A percentile compares a stretch with the other conserved stretches of the same genome.
phyloP scores from a whole-genome alignment of 2,113 vertebrate genomes.

The Notarius quadriscutis region DNA sequence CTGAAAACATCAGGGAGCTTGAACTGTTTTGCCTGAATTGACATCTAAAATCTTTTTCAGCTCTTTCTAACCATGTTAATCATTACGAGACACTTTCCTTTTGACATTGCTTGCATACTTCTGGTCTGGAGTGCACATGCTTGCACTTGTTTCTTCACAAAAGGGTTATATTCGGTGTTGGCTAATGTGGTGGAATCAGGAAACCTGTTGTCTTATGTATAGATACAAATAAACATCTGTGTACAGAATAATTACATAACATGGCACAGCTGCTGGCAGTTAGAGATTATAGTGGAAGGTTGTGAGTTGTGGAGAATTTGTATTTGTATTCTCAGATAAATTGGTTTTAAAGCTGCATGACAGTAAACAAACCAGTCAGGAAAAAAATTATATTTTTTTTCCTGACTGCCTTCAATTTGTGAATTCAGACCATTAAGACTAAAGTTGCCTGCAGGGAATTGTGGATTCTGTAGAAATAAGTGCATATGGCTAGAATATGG shows the following conservation, averaged over 20 bases:
- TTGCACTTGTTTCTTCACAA: background rate
- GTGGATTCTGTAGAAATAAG: background rate
- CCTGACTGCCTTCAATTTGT: background rate
- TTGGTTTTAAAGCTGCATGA: constrained; percentile 13
- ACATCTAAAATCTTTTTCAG: background rate
- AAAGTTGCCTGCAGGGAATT: background rate
- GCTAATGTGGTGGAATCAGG: background rate
- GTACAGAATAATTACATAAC: constrained; percentile 47
- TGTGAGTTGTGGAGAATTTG: constrained; percentile 28
- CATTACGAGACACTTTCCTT: background rate
- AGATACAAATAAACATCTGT: constrained; percentile 25
- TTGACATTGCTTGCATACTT: background rate
- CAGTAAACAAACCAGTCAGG: constrained; percentile 2
- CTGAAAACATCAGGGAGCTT: background rate
- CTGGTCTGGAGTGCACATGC: background rate
- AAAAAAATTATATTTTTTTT: background rate
- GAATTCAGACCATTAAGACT: background rate
- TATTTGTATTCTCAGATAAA: constrained; percentile 31
- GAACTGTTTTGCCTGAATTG: background rate
- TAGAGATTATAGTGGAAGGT: constrained; percentile 48
- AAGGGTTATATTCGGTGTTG: background rate
- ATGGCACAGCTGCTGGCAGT: constrained; percentile 43
- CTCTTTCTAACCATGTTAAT: background rate
- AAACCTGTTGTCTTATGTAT: constrained; percentile 24
- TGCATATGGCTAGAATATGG: background rate